Evolutionary conservation across 2,888 invertebrate species (phyloP), one percentile per base, ranked within the genome.

Genomic region (Rhagonycha lutea): DNA sequence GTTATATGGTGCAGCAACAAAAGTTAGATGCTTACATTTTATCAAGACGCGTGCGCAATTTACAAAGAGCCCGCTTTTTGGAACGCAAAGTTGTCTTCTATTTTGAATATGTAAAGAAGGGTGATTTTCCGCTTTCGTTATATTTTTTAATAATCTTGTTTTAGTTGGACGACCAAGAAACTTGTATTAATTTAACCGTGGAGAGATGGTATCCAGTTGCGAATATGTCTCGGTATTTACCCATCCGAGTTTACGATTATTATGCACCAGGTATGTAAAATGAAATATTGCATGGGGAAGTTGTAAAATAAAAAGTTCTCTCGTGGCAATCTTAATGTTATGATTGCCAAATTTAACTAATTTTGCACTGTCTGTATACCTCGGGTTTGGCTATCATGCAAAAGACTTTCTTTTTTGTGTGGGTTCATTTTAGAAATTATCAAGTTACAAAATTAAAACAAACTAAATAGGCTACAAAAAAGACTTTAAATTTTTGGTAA

Each of bases 171-270:
- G 89, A 90, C 23, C 94, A 94, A 86, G 93, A 92, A 82, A 95
- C 95, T 7, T 98, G 98, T 85, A 94, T 98, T 10, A 95, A 96
- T 88, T 96, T 98, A 86, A 96, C 96, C 0, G 92, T 98, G 73
- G 97, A 98, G 88, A 91, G 98, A 80, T 98, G 98, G 98, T 95
- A 92, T 88, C 98, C 98, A 0, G 97, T 98, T 3, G 98, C 98
- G 69, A 98, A 98, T 89, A 96, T 98, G 95, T 97, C 98, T 0
- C 91, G 96, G 67, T 97, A 96, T 88, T 91, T 98, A 81, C 94
- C 96, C 4, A 93, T 97, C 72, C 91, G 95, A 74, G 94, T 98
- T 11, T 98, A 97, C 88, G 98, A 98, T 89, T 98, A 97, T 87
- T 98, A 98, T 88, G 95, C 98, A 72, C 98, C 98, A 84, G 97